A percentile compares a stretch with the other conserved stretches of the same genome.
phyloP scores from a whole-genome alignment of 92 coral and sea anemone genomes.

The Zoanthus sansibaricus region DNA sequence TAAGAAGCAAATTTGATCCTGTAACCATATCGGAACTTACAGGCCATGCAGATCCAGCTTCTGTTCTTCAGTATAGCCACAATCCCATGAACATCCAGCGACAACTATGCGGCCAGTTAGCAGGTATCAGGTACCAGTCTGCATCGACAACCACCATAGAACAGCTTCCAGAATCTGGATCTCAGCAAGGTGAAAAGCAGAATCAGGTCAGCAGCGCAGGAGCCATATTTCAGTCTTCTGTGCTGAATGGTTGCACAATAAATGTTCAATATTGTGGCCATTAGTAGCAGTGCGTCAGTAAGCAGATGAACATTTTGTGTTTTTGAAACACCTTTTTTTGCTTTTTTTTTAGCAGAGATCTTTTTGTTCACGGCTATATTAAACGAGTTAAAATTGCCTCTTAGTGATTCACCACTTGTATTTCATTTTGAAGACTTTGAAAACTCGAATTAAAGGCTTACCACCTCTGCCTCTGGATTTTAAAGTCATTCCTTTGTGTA shows the following conservation, averaged over 20 bases:
- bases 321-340: too few relatives aligned
- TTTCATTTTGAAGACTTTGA: too few relatives aligned
- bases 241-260: background rate
- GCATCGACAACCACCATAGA: conserved; percentile 5
- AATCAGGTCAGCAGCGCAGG: conserved; percentile 18
- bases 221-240: background rate
- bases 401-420: too few relatives aligned
- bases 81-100: background rate
- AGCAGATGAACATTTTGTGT: background rate
- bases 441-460: too few relatives aligned
- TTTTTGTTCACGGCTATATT: too few relatives aligned
- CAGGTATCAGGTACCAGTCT: conserved; percentile 15
- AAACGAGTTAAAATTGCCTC: too few relatives aligned
- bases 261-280: conserved; percentile 19
- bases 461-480: background rate
- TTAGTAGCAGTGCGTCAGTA: background rate
- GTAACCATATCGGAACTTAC: too few relatives aligned
- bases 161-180: background rate
- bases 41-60: too few relatives aligned
- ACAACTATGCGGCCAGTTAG: background rate
- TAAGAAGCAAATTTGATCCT: too few relatives aligned
- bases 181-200: background rate
- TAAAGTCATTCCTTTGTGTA: conserved; percentile 10
- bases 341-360: too few relatives aligned
- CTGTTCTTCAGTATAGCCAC: background rate